phyloP scores from a whole-genome alignment of 2,888 invertebrate genomes.

The Suillia variegata region DNA sequence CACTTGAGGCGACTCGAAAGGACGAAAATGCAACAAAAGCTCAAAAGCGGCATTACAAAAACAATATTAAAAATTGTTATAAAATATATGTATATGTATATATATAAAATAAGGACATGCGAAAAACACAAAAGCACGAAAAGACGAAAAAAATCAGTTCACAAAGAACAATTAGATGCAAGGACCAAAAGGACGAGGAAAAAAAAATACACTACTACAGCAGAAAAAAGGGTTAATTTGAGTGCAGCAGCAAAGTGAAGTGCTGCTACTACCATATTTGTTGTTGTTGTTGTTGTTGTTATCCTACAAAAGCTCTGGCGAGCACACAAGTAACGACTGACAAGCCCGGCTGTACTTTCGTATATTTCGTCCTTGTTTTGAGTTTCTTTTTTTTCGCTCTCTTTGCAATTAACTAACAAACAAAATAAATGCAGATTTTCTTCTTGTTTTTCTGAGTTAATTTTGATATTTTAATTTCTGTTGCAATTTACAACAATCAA shows the following conservation, averaged over 20 bases:
- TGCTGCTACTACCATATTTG: background rate
- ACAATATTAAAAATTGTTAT: no score
- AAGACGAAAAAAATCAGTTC: background rate
- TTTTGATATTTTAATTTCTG: constrained; percentile 36
- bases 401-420: constrained; percentile 46
- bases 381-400: no score
- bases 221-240: constrained; percentile 1
- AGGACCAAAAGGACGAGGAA: no score
- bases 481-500: constrained; percentile 26
- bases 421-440: constrained; percentile 33
- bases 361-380: background rate
- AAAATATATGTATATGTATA: no score
- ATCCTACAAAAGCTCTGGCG: background rate
- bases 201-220: no score
- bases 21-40: constrained; percentile 40
- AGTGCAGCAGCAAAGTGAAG: constrained; percentile 4
- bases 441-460: constrained; percentile 40
- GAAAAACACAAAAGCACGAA: constrained; percentile 1
- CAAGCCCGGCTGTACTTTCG: background rate
- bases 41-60: constrained; percentile 29
- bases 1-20: constrained; percentile 30
- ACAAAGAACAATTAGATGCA: background rate
- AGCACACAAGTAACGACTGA: no score
- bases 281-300: background rate
- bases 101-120: constrained; percentile 35